phyloP scores from a whole-genome alignment of 2,888 invertebrate genomes.

The Eupithecia exiguata region DNA sequence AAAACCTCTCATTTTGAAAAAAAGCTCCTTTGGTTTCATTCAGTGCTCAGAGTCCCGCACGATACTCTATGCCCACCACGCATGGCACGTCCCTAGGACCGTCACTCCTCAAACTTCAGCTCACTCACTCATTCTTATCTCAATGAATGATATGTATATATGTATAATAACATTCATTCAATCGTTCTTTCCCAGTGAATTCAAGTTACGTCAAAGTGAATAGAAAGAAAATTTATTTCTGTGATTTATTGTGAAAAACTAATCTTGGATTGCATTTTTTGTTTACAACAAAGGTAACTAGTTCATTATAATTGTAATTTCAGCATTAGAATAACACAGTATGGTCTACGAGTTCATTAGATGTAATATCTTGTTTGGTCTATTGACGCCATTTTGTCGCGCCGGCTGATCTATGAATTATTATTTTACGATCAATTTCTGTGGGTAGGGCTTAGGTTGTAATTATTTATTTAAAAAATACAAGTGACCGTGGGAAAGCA shows the following conservation, averaged over 20 bases:
- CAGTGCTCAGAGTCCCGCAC: no score
- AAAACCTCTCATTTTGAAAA: no score
- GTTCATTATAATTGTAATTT: conserved; percentile 8
- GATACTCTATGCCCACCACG: no score
- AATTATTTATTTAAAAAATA: conserved; percentile 51
- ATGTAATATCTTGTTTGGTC: conserved; percentile 72
- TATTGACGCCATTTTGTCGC: conserved; percentile 83
- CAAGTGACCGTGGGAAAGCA: conserved; percentile 20
- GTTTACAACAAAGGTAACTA: conserved; percentile 61
- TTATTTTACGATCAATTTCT: conserved; percentile 66
- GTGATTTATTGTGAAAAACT: conserved; percentile 65
- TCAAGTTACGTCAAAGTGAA: conserved; percentile 74
- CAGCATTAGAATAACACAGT: neutral
- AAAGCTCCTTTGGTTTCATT: no score
- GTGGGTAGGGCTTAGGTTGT: conserved; percentile 55
- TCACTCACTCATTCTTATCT: no score
- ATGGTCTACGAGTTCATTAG: conserved; percentile 14
- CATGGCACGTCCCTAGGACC: no score
- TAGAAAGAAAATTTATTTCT: conserved; percentile 70
- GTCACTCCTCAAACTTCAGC: no score
- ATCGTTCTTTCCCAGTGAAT: conserved; percentile 49
- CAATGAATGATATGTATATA: no score
- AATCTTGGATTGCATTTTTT: conserved; percentile 63
- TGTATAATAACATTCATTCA: no score
- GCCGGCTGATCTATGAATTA: conserved; percentile 81